phyloP scores from a whole-genome alignment of 2,113 vertebrate genomes.

The Notarius quadriscutis region DNA sequence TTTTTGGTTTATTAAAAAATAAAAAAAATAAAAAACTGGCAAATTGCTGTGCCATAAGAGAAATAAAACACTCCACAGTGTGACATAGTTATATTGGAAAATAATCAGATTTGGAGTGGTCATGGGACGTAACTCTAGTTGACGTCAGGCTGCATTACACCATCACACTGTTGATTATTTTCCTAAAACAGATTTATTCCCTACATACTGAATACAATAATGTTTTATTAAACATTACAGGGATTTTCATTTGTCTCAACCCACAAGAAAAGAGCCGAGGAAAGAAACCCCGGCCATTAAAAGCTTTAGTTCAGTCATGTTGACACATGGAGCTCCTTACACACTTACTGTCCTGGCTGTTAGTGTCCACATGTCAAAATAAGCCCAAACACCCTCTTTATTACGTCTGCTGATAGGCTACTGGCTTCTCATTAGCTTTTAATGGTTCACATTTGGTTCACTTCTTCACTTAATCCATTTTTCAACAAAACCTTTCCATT shows the following conservation, averaged over 20 bases:
- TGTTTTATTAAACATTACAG: constrained; percentile 6
- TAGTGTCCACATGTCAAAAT: constrained; percentile 47
- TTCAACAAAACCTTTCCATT: constrained; percentile 40
- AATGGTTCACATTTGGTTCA: constrained; percentile 27
- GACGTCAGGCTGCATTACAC: not conserved
- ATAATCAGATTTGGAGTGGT: not conserved
- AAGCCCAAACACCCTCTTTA: constrained; percentile 15
- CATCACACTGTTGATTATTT: not conserved
- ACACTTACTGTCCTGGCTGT: constrained; percentile 28
- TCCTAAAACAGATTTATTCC: not conserved
- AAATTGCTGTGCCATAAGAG: not conserved
- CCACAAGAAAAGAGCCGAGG: not conserved
- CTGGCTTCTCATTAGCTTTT: constrained; percentile 36
- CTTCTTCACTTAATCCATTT: constrained; percentile 42
- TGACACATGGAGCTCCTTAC: constrained; percentile 28
- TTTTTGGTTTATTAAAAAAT: not conserved
- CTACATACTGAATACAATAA: not conserved
- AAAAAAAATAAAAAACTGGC: not conserved
- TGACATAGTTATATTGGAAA: not conserved
- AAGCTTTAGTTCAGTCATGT: constrained; percentile 6
- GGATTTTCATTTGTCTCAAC: not conserved
- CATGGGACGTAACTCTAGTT: not conserved
- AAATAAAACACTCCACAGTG: not conserved
- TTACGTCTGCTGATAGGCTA: constrained; percentile 18
- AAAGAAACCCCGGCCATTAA: constrained; percentile 14